Evolutionary conservation across 2,888 invertebrate genomes (phyloP), one percentile per base, ranked within the genome.

Genomic region (Scrobipalpa atriplicella): DNA sequence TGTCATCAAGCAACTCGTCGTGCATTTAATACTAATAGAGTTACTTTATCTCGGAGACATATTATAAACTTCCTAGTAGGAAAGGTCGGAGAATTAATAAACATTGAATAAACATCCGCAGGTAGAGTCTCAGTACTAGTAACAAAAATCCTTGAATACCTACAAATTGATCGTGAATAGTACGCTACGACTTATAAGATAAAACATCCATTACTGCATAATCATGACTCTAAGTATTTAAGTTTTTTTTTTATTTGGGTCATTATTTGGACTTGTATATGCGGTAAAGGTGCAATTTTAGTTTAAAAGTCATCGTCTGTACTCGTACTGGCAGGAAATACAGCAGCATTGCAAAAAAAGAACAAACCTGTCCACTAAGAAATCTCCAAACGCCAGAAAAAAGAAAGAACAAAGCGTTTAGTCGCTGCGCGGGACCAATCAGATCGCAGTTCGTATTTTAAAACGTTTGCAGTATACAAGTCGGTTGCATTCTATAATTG

Each of bases 401-500:
- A 47, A 6, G 29, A 47, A 62, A 43, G 11, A 41, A 47, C 1
- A 62, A 43, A 62, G 19, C 13, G 62, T 62, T 61, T 11, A 62
- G 43, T 19, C 29, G 47, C 21, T 52, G 47, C 39, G 18, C 52
- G 6, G 52, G 54, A 66, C 62, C 66, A 62, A 62, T 54, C 11
- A 43, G 41, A 19, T 16, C 21, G 38, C 52, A 41, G 39, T 68
- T 58, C 61, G 36, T 62, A 68, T 66, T 62, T 64, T 66, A 69
- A 70, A 69, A 66, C 66, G 68, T 68, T 68, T 43, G 61, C 68
- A 67, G 66, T 70, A 71, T 68, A 71, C 21, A 16, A 11, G 10
- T 21, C 21, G 41, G 39, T 58, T 66, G 66, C 62, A 63, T 73
- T 72, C 72, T 66, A 72, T 78, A 75, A 77, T 76, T 74, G 77